phyloP scores from a whole-genome alignment of 2,797 vertebrate species.

The Pangasius krempfi region DNA sequence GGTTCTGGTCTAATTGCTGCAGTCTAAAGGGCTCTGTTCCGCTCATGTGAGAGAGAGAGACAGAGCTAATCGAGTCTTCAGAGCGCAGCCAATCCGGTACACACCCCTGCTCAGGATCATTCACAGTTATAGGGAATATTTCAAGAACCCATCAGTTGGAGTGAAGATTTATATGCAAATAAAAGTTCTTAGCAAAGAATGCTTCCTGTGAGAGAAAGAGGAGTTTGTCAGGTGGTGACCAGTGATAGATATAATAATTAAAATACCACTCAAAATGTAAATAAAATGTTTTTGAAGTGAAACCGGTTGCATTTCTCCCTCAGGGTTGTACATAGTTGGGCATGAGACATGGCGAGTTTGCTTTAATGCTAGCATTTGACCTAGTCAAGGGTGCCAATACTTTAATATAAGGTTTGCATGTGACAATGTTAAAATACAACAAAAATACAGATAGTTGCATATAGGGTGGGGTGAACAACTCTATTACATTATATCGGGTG shows the following conservation, averaged over 20 bases:
- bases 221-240: constrained; percentile 14
- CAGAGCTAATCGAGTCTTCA: constrained; percentile 36
- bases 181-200: background rate
- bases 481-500: background rate
- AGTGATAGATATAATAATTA: constrained; percentile 19
- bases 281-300: constrained; percentile 14
- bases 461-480: background rate
- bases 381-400: background rate
- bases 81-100: constrained; percentile 23
- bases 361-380: background rate
- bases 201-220: background rate
- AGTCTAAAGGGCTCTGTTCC: constrained; percentile 36
- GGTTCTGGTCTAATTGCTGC: constrained; percentile 42
- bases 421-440: background rate
- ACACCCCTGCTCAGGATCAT: constrained; percentile 39
- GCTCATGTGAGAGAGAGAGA: constrained; percentile 28
- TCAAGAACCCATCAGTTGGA: background rate
- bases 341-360: background rate
- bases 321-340: background rate
- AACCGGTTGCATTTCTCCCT: background rate
- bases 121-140: constrained; percentile 15
- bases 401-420: background rate
- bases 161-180: constrained; percentile 22
- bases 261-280: constrained; percentile 12
- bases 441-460: background rate